Conservation (phyloP, 2,113 vertebrate genomes). For the Pterocles orientalis region DNA sequence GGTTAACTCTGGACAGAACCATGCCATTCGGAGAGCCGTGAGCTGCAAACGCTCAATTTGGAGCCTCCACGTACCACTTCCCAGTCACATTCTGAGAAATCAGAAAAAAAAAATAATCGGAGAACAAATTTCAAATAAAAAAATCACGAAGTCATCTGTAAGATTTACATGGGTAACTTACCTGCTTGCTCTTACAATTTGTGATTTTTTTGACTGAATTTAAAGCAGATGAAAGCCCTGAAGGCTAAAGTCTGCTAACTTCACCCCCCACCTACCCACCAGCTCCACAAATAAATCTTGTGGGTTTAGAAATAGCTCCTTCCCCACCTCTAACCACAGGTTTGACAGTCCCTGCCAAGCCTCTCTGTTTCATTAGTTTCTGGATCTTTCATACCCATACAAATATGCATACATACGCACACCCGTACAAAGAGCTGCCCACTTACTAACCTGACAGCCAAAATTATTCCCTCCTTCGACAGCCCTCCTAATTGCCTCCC, state of each 20-base stretch:
- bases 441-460: conserved; percentile 47
- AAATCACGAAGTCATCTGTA: neutral
- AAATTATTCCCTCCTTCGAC: conserved; percentile 51
- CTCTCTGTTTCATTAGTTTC: neutral
- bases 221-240: conserved; percentile 53
- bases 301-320: conserved; percentile 42
- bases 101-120: fast-evolving
- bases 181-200: neutral
- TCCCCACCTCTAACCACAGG: conserved; percentile 49
- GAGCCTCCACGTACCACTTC: neutral
- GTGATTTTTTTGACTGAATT: neutral
- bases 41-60: neutral
- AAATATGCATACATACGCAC: neutral
- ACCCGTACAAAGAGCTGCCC: conserved; percentile 18
- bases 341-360: conserved; percentile 8
- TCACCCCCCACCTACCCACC: conserved; percentile 10
- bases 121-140: neutral
- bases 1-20: neutral
- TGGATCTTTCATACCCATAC: conserved; percentile 3
- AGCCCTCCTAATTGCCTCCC: conserved; percentile 61
- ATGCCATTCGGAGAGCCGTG: neutral
- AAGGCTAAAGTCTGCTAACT: conserved; percentile 34
- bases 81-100: neutral
- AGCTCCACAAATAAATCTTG: conserved; percentile 62
- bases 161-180: neutral